Conservation (phyloP, 2,113 vertebrate genomes). For the Antechinus flavipes region DNA sequence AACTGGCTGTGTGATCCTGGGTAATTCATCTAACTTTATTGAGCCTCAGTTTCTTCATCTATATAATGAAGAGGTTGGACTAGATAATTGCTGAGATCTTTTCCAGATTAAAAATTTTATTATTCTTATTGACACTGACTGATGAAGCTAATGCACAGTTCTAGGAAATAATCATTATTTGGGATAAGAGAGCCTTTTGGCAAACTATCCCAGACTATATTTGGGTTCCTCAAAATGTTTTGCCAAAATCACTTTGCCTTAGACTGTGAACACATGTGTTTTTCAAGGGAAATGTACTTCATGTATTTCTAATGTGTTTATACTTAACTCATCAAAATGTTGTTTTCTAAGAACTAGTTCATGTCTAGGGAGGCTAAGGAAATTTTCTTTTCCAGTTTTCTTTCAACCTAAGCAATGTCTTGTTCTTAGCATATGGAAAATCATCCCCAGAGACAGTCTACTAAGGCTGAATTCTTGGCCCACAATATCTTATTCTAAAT, state of each 20-base stretch:
- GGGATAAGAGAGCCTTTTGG: constrained; percentile 53
- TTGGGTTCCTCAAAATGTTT: constrained; percentile 5
- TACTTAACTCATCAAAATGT: constrained; percentile 6
- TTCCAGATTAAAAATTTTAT: constrained; percentile 48
- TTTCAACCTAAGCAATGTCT: background rate
- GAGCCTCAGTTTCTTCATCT: background rate
- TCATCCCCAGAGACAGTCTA: background rate
- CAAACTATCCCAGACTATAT: background rate
- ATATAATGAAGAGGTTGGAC: background rate
- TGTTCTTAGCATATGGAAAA: background rate
- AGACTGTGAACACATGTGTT: constrained; percentile 1
- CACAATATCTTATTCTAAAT: background rate
- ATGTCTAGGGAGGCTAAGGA: constrained; percentile 4
- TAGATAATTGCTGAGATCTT: background rate
- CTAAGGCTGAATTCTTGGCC: background rate
- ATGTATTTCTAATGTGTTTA: background rate
- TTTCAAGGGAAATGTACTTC: constrained; percentile 6
- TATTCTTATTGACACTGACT: constrained; percentile 51
- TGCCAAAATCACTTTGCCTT: constrained; percentile 5
- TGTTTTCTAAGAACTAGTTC: background rate
- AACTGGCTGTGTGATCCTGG: background rate
- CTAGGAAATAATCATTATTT: constrained; percentile 69
- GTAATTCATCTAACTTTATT: background rate
- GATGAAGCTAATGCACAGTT: constrained; percentile 53
- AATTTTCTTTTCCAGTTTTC: constrained; percentile 3